Evolutionary conservation across 2,113 vertebrate species (phyloP).

Genomic region (Hypomesus transpacificus): DNA sequence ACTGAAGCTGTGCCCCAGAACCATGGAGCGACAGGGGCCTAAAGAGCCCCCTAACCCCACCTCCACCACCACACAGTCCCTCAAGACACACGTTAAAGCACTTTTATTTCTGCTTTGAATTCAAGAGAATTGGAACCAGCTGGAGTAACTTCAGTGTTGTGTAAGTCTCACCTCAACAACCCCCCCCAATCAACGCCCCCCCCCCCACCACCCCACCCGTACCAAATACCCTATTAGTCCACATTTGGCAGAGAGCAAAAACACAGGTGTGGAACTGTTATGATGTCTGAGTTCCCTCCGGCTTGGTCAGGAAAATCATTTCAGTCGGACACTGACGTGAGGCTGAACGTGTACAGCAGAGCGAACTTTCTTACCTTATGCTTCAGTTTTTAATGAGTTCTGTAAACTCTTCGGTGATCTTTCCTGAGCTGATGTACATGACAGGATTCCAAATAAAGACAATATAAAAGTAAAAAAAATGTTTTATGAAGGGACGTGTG

Average conservation of each 20-base stretch:
- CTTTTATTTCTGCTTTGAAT: constrained; percentile 24
- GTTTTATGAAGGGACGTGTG: not conserved
- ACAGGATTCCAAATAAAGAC: constrained; percentile 58
- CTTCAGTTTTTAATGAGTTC: constrained; percentile 36
- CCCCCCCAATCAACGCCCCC: no score
- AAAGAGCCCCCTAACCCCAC: not conserved
- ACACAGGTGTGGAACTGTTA: constrained; percentile 17
- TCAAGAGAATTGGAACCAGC: constrained; percentile 41
- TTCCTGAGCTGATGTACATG: not conserved
- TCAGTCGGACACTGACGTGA: constrained; percentile 18
- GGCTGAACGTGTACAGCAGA: not conserved
- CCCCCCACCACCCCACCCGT: constrained; percentile 21
- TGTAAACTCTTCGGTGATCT: constrained; percentile 22
- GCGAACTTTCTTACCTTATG: not conserved
- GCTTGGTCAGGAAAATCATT: not conserved
- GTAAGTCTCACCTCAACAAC: constrained; percentile 32
- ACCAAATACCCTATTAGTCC: constrained; percentile 11
- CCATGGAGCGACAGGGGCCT: constrained; percentile 6
- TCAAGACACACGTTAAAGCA: constrained; percentile 39
- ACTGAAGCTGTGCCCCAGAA: constrained; percentile 36
- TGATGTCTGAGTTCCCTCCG: constrained; percentile 25
- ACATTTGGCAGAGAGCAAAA: not conserved
- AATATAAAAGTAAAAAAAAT: constrained; percentile 21
- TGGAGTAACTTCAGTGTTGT: constrained; percentile 45
- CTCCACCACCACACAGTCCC: constrained; percentile 24